These are phyloP conservation scores for Thamnophis elegans DNA, from an alignment of 2,797 vertebrate genomes.

Conservation along the genomic window DNA sequence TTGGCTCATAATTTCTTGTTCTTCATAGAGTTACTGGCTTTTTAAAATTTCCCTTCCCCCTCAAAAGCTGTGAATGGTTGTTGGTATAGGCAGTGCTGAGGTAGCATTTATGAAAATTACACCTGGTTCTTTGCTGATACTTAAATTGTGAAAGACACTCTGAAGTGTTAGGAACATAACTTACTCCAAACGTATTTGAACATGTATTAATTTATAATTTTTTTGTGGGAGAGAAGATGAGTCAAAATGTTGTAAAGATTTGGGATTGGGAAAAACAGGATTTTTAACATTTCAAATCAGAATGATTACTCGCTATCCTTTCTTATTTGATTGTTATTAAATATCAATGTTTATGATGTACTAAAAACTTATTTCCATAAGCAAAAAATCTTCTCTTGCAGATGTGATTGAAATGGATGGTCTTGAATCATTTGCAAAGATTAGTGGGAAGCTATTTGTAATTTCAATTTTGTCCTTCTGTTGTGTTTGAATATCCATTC, in stretches of 20 bases:
- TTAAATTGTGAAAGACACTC: conserved; percentile 1
- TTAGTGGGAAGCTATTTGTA: neutral
- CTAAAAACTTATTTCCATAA: neutral
- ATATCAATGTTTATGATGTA: neutral
- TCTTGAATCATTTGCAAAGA: neutral
- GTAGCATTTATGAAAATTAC: conserved; percentile 62
- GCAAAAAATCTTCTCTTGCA: neutral
- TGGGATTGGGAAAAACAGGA: neutral
- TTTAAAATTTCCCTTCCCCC: conserved; percentile 65
- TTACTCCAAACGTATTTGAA: neutral
- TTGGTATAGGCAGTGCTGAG: conserved; percentile 68
- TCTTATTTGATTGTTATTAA: neutral
- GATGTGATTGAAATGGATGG: neutral
- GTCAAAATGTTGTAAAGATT: neutral
- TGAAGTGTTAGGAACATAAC: neutral
- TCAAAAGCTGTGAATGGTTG: conserved; percentile 43
- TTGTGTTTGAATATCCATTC: neutral
- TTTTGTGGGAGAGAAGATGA: neutral
- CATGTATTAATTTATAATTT: neutral
- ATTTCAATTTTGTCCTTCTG: neutral
- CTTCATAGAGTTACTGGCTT: conserved; percentile 23
- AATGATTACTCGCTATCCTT: neutral
- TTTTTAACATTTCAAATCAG: neutral
- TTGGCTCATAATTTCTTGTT: neutral
- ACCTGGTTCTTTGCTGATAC: conserved; percentile 16